Evolutionary conservation across 2,113 vertebrate genomes (phyloP).

Genomic region (Rhea americana): DNA sequence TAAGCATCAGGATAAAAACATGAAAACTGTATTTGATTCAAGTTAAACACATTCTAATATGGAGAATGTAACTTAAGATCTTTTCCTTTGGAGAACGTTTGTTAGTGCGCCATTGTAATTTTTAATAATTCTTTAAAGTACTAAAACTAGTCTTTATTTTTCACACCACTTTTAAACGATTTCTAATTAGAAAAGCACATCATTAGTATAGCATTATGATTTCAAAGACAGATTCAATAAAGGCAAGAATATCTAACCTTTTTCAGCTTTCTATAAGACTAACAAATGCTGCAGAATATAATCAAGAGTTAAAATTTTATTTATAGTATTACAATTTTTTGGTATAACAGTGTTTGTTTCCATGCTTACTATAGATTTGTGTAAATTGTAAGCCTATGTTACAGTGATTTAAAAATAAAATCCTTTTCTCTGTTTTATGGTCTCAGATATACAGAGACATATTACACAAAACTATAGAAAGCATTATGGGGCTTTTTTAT

Average conservation of each 20-base stretch:
- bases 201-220: slow-evolving; percentile 11
- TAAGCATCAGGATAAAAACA: neutral
- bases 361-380: slow-evolving; percentile 31
- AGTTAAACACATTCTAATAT: neutral
- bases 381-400: slow-evolving; percentile 34
- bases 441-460: slow-evolving; percentile 23
- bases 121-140: neutral
- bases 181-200: slow-evolving; percentile 51
- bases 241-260: slow-evolving; percentile 37
- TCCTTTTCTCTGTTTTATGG: slow-evolving; percentile 19
- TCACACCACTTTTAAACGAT: slow-evolving; percentile 20
- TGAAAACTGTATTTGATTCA: neutral
- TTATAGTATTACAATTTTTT: slow-evolving; percentile 49
- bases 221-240: slow-evolving; percentile 46
- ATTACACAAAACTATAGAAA: slow-evolving; percentile 45
- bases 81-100: neutral
- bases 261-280: slow-evolving; percentile 51
- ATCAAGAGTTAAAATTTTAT: slow-evolving; percentile 64
- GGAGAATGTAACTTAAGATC: neutral
- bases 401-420: slow-evolving; percentile 35
- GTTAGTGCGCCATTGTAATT: neutral
- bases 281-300: slow-evolving; percentile 52
- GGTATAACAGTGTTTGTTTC: slow-evolving; percentile 43
- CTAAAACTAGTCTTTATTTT: slow-evolving; percentile 6
- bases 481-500: neutral